Evolutionary conservation across 92 coral and sea anemone genomes (phyloP).

Genomic region (Umimayanthus kanabou): DNA sequence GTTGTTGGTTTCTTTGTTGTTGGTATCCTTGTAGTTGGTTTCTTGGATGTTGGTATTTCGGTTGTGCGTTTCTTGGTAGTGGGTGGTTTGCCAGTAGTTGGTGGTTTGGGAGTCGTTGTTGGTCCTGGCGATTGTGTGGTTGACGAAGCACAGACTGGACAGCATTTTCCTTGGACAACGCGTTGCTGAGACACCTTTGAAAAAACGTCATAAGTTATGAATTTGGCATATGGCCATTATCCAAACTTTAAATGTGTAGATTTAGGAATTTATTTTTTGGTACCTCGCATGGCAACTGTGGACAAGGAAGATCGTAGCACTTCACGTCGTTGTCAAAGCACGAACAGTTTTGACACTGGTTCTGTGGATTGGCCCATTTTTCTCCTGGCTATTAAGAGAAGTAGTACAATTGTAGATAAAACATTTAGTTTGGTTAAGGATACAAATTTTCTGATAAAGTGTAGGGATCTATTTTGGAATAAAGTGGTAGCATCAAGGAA

Average conservation of each 20-base stretch:
- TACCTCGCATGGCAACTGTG: conserved; percentile 52
- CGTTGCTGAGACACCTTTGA: conserved; percentile 43
- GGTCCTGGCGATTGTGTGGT: conserved; percentile 32
- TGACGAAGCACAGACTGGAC: conserved; percentile 45
- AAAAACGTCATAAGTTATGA: background rate
- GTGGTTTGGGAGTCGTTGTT: conserved; percentile 9
- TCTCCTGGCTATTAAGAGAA: conserved; percentile 54
- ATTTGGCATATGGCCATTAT: background rate
- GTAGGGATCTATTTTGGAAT: no score
- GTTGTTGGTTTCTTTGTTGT: background rate
- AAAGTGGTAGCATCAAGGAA: no score
- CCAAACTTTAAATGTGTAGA: no score
- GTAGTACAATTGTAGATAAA: no score
- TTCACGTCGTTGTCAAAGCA: conserved; percentile 60
- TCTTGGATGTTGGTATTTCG: background rate
- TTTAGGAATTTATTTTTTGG: background rate
- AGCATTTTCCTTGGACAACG: conserved; percentile 46
- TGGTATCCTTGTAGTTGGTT: conserved; percentile 13
- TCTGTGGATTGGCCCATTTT: conserved; percentile 50
- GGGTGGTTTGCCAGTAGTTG: conserved; percentile 25
- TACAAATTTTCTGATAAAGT: no score
- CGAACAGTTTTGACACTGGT: conserved; percentile 61
- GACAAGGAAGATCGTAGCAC: conserved; percentile 57
- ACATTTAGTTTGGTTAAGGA: no score
- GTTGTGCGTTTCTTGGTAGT: background rate